Percentiles rank a stretch among this genome's conserved stretches.
Evolutionary conservation across 2,797 vertebrate genomes (phyloP).

Genomic region (Apodemus agrarius): DNA sequence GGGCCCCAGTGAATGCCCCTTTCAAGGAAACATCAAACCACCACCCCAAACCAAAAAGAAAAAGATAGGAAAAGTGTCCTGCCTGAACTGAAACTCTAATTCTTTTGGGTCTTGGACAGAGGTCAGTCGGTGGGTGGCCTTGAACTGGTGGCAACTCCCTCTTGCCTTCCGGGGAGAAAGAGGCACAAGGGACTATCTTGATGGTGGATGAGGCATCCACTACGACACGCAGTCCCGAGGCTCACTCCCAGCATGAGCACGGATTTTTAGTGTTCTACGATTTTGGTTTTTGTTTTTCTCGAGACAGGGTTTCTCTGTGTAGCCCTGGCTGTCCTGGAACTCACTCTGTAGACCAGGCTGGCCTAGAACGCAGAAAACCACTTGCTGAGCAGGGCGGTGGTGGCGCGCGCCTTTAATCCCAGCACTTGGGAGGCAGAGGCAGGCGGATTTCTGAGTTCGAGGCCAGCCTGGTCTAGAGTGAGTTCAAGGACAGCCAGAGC

Average conservation of each 20-base stretch:
- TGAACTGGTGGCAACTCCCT: not conserved
- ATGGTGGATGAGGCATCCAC: not conserved
- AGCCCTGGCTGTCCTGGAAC: no score
- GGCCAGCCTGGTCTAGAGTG: no score
- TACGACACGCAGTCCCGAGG: not conserved
- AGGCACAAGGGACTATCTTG: not conserved
- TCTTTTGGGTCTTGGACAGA: not conserved
- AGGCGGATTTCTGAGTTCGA: no score
- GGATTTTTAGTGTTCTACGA: not conserved
- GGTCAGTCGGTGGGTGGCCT: not conserved
- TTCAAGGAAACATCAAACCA: not conserved
- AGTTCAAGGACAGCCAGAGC: no score
- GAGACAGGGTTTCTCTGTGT: no score
- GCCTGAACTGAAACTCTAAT: not conserved
- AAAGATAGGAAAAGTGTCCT: no score
- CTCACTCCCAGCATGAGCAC: not conserved
- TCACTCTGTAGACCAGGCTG: no score
- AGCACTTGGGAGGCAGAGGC: no score
- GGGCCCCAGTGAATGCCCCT: not conserved
- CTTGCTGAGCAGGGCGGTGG: no score
- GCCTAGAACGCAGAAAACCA: no score
- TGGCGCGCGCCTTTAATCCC: no score
- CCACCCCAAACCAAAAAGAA: not conserved
- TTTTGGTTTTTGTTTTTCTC: no score
- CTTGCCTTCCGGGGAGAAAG: not conserved